Conservation (phyloP, 2,113 vertebrate species). For the Anguilla rostrata region DNA sequence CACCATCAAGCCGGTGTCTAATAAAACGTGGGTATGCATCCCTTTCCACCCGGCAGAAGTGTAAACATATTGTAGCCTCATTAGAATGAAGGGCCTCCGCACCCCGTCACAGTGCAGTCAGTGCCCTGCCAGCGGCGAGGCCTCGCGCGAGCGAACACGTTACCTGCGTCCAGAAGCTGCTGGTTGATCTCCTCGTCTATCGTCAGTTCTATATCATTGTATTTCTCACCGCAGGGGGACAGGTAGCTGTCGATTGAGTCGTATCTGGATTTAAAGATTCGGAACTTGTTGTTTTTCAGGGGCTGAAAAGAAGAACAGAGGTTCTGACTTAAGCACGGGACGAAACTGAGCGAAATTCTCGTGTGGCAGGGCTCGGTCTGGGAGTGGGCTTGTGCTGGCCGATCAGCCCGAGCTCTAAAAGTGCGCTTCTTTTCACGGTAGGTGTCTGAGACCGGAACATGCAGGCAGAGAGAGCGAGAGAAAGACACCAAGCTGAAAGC, state of each 20-base stretch:
- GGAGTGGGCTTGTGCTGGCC: no score
- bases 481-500: no score
- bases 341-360: neutral
- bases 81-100: no score
- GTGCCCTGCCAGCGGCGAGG: neutral
- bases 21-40: no score
- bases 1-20: no score
- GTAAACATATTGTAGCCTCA: no score
- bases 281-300: conserved; percentile 88
- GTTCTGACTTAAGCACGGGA: neutral
- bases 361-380: neutral
- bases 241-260: conserved; percentile 99
- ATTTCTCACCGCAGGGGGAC: conserved; percentile 92
- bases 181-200: conserved; percentile 90
- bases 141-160: neutral
- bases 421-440: no score
- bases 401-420: no score
- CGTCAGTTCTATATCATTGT: conserved; percentile 95
- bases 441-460: no score
- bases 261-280: conserved; percentile 96
- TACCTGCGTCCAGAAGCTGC: conserved; percentile 88
- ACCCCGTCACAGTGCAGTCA: no score
- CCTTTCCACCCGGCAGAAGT: no score
- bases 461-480: no score
- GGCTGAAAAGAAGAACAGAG: conserved; percentile 74